Conservation (phyloP, 2,888 invertebrate species). For the Cheilosia pagana region DNA sequence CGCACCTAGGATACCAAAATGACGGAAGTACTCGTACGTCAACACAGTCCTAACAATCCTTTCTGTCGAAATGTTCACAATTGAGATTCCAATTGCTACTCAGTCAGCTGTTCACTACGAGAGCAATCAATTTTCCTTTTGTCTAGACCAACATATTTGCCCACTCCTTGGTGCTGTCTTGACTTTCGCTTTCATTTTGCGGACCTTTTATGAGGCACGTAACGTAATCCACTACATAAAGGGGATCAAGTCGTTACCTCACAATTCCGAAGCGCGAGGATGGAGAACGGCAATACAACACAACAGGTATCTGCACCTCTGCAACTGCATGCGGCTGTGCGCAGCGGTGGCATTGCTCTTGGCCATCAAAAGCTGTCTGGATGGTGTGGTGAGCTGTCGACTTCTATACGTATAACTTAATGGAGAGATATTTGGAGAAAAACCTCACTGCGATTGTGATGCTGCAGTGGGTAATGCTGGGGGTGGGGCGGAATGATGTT, state of each 20-base stretch:
- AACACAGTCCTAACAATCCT: slow-evolving; percentile 49
- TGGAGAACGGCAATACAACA: slow-evolving; percentile 1
- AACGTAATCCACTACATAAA: slow-evolving; percentile 29
- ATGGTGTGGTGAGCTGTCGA: slow-evolving; percentile 15
- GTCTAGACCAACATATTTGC: background rate
- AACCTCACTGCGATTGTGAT: no score
- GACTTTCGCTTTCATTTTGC: slow-evolving; percentile 44
- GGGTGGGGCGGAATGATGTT: background rate
- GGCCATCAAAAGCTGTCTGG: slow-evolving; percentile 44
- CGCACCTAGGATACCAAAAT: slow-evolving; percentile 44
- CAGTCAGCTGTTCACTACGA: slow-evolving; percentile 7
- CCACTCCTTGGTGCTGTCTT: background rate
- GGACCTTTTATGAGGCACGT: slow-evolving; percentile 37
- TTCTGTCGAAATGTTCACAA: slow-evolving; percentile 33
- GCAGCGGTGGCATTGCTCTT: slow-evolving; percentile 55
- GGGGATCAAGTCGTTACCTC: slow-evolving; percentile 20
- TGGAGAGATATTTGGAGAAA: slow-evolving; percentile 24
- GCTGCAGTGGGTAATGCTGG: background rate
- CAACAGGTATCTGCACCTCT: slow-evolving; percentile 33
- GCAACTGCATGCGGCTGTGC: slow-evolving; percentile 1
- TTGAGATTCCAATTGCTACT: slow-evolving; percentile 13
- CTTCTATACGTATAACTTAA: slow-evolving; percentile 23
- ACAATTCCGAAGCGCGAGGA: slow-evolving; percentile 9
- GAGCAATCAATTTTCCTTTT: slow-evolving; percentile 46
- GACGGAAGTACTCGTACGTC: slow-evolving; percentile 48